Percentiles rank a stretch among this genome's conserved stretches.
phyloP scores from a whole-genome alignment of 35 echinoderm and acorn worm genomes.

The Acanthaster planci region DNA sequence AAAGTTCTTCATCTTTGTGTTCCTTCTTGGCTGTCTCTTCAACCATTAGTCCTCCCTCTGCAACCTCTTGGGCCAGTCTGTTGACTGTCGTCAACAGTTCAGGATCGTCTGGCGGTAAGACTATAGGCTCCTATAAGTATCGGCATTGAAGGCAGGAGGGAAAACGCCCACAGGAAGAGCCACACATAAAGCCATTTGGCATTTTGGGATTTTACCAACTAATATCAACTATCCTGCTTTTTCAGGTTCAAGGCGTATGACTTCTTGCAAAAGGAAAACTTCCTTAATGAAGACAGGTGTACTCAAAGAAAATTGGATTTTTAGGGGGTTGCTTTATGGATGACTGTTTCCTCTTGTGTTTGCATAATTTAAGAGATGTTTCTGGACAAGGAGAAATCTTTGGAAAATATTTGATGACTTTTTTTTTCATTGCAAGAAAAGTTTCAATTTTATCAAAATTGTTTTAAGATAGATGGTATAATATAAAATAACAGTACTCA shows the following conservation, averaged over 20 bases:
- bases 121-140: slow-evolving; percentile 98
- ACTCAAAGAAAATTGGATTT: too few species aligned
- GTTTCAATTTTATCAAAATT: too few species aligned
- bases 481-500: too few species aligned
- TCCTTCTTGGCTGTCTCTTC: slow-evolving; percentile 60
- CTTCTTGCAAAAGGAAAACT: too few species aligned
- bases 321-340: too few species aligned
- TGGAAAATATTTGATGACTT: too few species aligned
- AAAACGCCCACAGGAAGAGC: slow-evolving; percentile 32
- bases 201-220: background rate
- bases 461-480: too few species aligned
- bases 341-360: too few species aligned
- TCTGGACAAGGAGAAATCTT: too few species aligned
- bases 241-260: background rate
- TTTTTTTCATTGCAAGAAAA: too few species aligned
- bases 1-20: slow-evolving; percentile 65
- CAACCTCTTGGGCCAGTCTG: slow-evolving; percentile 76
- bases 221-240: background rate
- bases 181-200: background rate
- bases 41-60: slow-evolving; percentile 71
- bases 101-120: slow-evolving; percentile 97
- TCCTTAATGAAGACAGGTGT: too few species aligned
- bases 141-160: slow-evolving; percentile 46
- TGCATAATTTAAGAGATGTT: too few species aligned
- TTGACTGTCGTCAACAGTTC: slow-evolving; percentile 57